These are phyloP conservation scores for Anoura caudifer DNA, from an alignment of 2,113 vertebrate species.

Conservation along the genomic window DNA sequence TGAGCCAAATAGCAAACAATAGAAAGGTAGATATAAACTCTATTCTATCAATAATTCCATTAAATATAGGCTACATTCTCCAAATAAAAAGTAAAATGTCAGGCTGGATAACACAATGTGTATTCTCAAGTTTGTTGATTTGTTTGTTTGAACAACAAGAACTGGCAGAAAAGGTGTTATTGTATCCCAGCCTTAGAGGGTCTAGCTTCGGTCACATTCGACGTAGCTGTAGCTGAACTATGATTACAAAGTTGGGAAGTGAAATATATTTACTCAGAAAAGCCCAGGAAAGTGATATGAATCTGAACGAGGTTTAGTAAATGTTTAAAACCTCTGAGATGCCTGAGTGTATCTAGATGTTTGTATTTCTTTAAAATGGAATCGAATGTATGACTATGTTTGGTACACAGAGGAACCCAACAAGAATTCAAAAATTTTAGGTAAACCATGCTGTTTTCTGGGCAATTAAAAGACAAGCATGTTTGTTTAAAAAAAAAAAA, in stretches of 20 bases:
- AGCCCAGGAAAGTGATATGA: background rate
- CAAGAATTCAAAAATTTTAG: background rate
- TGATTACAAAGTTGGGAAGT: background rate
- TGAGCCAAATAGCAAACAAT: background rate
- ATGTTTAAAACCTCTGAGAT: background rate
- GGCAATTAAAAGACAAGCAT: background rate
- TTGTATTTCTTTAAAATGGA: constrained; percentile 4
- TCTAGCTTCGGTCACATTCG: background rate
- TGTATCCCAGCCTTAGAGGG: background rate
- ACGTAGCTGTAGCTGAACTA: background rate
- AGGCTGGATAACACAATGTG: background rate
- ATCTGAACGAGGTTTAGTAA: background rate
- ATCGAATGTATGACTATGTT: background rate
- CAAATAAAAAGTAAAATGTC: background rate
- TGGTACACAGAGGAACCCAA: background rate
- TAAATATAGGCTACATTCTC: background rate
- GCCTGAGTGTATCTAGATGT: background rate
- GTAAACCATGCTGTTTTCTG: background rate
- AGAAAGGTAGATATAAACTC: background rate
- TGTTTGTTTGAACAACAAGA: background rate
- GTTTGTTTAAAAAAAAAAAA: background rate
- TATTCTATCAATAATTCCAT: background rate
- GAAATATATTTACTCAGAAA: background rate
- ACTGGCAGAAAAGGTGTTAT: background rate
- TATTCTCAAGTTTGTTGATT: background rate